Conservation (phyloP, 1,140 invertebrate genomes). For the Octopus bimaculoides region DNA sequence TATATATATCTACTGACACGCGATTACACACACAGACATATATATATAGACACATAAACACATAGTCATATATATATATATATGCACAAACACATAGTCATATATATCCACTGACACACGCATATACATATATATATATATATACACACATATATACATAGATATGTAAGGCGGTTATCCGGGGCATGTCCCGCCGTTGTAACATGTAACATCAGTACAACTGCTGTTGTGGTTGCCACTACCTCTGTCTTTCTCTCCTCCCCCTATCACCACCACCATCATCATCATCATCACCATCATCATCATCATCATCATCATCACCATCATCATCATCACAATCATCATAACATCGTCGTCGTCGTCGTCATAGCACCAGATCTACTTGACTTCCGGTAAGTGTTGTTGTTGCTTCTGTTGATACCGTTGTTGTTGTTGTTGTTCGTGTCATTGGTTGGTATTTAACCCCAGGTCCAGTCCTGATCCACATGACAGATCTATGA, state of each 20-base stretch:
- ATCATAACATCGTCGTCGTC: background rate
- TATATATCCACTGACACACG: background rate
- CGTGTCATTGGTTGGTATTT: too few species aligned
- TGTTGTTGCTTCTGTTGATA: too few species aligned
- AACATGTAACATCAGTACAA: too few species aligned
- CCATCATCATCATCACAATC: slow-evolving; percentile 6
- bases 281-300: background rate
- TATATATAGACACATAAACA: background rate
- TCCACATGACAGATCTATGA: too few species aligned
- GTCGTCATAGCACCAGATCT: background rate
- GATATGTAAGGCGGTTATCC: background rate
- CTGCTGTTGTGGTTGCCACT: too few species aligned
- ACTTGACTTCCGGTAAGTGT: too few species aligned
- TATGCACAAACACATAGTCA: background rate
- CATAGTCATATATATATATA: background rate
- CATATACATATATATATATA: background rate
- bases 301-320: background rate
- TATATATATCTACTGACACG: background rate
- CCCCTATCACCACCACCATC: background rate
- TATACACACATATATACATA: background rate
- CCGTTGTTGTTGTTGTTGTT: too few species aligned
- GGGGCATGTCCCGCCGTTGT: too few species aligned
- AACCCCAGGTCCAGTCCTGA: too few species aligned
- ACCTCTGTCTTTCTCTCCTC: background rate
- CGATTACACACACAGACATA: background rate